Evolutionary conservation across 2,113 vertebrate species (phyloP).

Genomic region (Turdus rufiventris): DNA sequence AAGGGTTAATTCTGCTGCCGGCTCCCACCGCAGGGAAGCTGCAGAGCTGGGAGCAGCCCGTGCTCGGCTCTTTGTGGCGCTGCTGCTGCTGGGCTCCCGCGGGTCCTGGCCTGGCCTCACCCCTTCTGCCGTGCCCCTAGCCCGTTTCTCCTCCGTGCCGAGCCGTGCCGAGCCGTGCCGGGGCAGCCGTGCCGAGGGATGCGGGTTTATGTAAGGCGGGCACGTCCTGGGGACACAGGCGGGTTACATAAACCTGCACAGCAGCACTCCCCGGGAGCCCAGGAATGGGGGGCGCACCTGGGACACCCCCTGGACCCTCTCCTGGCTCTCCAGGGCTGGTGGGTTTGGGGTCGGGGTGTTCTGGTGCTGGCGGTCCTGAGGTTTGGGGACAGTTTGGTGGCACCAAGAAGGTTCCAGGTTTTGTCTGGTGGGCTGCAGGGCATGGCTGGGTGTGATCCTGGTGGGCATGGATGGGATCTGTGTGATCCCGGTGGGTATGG

Average conservation of each 20-base stretch:
- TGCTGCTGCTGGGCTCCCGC: neutral
- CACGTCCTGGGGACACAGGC: neutral
- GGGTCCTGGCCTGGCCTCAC: neutral
- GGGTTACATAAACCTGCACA: neutral
- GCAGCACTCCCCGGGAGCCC: neutral
- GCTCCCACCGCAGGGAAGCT: neutral
- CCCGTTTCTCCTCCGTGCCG: neutral
- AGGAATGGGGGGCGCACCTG: rapidly evolving
- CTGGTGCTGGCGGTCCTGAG: no score
- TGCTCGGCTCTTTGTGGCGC: neutral
- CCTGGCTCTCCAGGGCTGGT: rapidly evolving
- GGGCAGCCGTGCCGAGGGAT: neutral
- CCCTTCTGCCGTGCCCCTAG: neutral
- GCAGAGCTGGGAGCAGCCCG: neutral
- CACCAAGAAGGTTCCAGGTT: rapidly evolving
- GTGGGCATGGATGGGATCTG: neutral
- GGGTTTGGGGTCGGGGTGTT: neutral
- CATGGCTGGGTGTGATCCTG: neutral
- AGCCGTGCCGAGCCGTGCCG: neutral
- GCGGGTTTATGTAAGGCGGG: neutral
- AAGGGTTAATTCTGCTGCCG: neutral
- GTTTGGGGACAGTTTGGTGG: rapidly evolving
- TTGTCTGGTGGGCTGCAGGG: rapidly evolving
- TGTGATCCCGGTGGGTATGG: no score
- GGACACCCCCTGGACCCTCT: neutral